Conservation (phyloP, 2,888 invertebrate genomes). For the Hoplodrina blanda region DNA sequence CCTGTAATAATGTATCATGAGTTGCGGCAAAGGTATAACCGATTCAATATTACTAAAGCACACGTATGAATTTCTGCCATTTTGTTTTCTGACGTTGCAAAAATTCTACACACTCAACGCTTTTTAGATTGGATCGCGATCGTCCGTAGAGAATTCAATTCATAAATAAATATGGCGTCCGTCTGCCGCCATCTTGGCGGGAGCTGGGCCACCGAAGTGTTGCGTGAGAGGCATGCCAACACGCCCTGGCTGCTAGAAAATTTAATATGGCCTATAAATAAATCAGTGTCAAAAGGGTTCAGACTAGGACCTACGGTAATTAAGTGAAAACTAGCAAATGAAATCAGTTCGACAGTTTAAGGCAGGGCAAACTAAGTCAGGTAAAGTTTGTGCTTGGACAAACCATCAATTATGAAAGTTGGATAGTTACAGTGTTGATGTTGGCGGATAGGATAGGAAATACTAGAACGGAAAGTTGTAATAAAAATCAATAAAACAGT, state of each 20-base stretch:
- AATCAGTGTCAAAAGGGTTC: conserved; percentile 57
- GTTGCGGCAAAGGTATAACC: conserved; percentile 17
- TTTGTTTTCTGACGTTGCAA: conserved; percentile 57
- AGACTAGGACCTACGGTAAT: conserved; percentile 25
- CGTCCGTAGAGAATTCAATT: conserved; percentile 74
- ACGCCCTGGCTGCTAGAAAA: conserved; percentile 47
- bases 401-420: conserved; percentile 47
- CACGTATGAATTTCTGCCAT: conserved; percentile 48
- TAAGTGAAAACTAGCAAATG: conserved; percentile 48
- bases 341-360: conserved; percentile 33
- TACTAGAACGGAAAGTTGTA: background rate
- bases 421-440: conserved; percentile 10
- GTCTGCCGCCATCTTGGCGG: conserved; percentile 72
- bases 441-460: background rate
- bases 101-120: conserved; percentile 60
- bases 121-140: conserved; percentile 74
- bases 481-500: conserved; percentile 44
- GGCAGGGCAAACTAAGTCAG: conserved; percentile 28
- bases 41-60: conserved; percentile 37
- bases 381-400: conserved; percentile 31
- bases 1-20: conserved; percentile 27
- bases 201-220: conserved; percentile 59
- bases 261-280: conserved; percentile 59
- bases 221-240: conserved; percentile 76
- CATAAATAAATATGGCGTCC: conserved; percentile 79